Base-by-base conservation (phyloP, 2,888 invertebrate species). In the Cistogaster globosa region DNA sequence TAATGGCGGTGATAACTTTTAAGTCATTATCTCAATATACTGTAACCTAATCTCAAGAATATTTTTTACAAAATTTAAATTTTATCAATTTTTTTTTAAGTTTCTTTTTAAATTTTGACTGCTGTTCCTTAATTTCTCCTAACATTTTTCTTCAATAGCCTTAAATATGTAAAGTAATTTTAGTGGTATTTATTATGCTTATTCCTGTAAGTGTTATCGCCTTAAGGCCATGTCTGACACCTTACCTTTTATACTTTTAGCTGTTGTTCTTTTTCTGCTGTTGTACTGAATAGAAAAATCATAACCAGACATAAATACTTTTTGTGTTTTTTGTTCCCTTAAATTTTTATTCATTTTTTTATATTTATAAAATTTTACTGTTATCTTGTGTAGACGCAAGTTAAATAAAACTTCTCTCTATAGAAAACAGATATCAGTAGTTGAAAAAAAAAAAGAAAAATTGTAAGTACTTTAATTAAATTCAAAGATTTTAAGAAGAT, bases 211-310 rank as follows among this genome's bases (percentile, higher is more conserved):
- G 78, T 82, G 82, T 75, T 79, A 83, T 67, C 62, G 75, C 83
- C 83, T 75, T 60, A 55, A 71, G 83, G 83, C 78, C 58, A 74
- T 82, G 77, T 85, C 85, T 82, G 58, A 82, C 85, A 82, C 82
- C 74, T 85, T 83, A 76, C 12, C 65, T 67, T 62, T 60, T 22
- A 22, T 58, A 62, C 68, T 26, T 20, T 26, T 4, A 26, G 26
- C 0, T 53, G 68, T 22, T 12, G 2, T 20, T 53, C 12, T 32
- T 20, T n/a, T 67, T 11, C 8, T 57, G 45, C 11, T 57, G 12
- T 26, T 22, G 42, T 57, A 22, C n/a, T 65, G 36, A 42, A 38
- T 14, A 77, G 48, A 65, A 63, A 74, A 74, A 85, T 65, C 65
- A 78, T 63, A 65, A 2, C 63, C 80, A 85, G 84, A 78, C 82